Base-by-base conservation (phyloP, 2,888 invertebrate species). In the Miltochrista miniata region DNA sequence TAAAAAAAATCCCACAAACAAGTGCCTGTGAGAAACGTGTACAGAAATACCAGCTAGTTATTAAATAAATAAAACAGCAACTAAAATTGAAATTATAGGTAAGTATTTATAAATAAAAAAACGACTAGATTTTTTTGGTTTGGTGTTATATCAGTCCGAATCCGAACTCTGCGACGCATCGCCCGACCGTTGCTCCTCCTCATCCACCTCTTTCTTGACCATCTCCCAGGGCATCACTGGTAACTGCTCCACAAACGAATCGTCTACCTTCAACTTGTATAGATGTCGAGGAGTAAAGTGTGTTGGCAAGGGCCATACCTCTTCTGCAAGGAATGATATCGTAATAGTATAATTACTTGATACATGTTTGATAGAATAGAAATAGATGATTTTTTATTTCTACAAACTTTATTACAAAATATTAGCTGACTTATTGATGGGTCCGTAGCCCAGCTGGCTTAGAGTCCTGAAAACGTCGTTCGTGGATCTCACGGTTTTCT, bases 141-240 rank as follows among this genome's bases (percentile, higher is more conserved):
- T 36, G 12, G 8, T 30, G 9, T 29, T 13, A 14, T n/a, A 24
- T 24, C 18, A 24, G 5, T 24, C 5, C 15, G 45, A 45, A 11
- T 37, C n/a, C 10, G 45, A 45, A 5, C 36, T 36, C 36, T 30
- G 36, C 3, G 45, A 45, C 2, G 14, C 36, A 2, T 45, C 45
- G 11, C 14, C 45, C 5, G 36, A 37, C 15, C 83, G 79, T 36
- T 59, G 55, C 11, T 45, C 57, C 49, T 83, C 61, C 1, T 81
- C 81, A 0, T 85, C 88, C n/a, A 1, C 40, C 18, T 83, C 84
- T 11, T 83, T 80, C 57, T 84, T 81, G 7, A 78, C 79, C 15
- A 79, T 55, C 56, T 91, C 90, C 91, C 91, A 91, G 0, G 90
- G 86, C 91, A 90, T 90, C 13, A 89, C 80, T 0, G 91, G 91